Conservation (phyloP, 2,888 invertebrate species). For the Parasteatoda lunata region DNA sequence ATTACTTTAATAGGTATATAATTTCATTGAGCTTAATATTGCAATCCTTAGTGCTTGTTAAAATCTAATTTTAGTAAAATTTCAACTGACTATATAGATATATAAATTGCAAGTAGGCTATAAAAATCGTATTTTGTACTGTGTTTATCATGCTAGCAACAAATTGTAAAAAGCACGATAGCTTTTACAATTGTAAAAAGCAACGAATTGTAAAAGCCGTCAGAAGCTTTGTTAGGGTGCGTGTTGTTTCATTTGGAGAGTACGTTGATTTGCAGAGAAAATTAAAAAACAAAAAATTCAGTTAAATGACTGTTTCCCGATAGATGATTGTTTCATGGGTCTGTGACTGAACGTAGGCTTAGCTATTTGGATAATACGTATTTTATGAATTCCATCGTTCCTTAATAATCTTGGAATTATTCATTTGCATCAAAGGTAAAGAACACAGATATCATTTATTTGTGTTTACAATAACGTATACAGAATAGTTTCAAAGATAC, state of each 20-base stretch:
- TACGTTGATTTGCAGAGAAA: not conserved
- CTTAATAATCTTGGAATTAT: not conserved
- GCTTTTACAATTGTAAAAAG: too few species aligned
- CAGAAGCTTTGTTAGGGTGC: not conserved
- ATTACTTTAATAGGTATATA: too few species aligned
- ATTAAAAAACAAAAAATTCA: not conserved
- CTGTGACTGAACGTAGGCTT: not conserved
- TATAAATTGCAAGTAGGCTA: too few species aligned
- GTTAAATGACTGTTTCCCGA: not conserved
- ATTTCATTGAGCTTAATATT: too few species aligned
- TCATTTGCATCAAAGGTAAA: not conserved
- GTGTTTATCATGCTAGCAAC: conserved; percentile 1
- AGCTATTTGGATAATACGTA: not conserved
- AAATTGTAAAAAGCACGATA: not conserved
- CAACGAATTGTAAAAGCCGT: too few species aligned
- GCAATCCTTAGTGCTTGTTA: too few species aligned
- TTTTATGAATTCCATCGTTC: not conserved
- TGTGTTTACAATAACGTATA: not conserved
- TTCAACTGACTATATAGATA: too few species aligned
- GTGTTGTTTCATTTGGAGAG: not conserved
- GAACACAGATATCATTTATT: not conserved
- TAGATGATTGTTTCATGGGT: not conserved
- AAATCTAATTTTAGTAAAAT: too few species aligned
- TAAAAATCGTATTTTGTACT: not conserved
- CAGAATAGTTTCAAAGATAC: too few species aligned